Conservation (phyloP, 2,797 vertebrate genomes). For the Hyperoplus lanceolatus region DNA sequence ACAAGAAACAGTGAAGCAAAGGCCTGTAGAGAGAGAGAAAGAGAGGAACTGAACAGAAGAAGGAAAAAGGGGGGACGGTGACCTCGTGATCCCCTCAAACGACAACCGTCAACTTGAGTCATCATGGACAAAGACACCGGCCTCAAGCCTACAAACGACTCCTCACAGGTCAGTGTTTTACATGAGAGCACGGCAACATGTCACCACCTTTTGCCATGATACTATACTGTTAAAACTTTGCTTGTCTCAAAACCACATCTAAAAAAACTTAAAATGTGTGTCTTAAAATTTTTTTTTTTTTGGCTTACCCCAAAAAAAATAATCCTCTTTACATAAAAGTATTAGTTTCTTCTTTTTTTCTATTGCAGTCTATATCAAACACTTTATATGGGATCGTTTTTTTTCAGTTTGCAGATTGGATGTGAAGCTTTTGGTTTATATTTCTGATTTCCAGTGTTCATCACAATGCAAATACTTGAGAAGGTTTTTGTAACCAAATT, state of each 20-base stretch:
- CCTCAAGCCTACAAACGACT: constrained; percentile 25
- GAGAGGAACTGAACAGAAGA: constrained; percentile 33
- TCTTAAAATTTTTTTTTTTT: not conserved
- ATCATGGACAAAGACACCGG: constrained; percentile 63
- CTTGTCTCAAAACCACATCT: not conserved
- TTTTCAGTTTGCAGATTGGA: not conserved
- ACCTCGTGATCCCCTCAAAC: constrained; percentile 56
- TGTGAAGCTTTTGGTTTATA: not conserved
- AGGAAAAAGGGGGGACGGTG: constrained; percentile 35
- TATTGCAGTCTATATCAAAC: not conserved
- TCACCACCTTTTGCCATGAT: not conserved
- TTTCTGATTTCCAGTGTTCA: not conserved
- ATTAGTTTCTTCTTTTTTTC: not conserved
- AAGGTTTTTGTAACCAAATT: not conserved
- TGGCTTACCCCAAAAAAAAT: not conserved
- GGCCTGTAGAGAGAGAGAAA: not conserved
- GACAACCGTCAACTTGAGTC: constrained; percentile 32
- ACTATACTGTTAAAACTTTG: not conserved
- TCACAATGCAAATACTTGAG: not conserved
- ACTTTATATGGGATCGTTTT: not conserved
- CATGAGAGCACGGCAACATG: not conserved
- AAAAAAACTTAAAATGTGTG: not conserved
- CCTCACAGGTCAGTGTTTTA: constrained; percentile 75
- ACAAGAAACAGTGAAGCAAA: not conserved
- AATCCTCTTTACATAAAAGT: not conserved